Evolutionary conservation across 2,797 vertebrate species (phyloP).

Genomic region (Pitangus sulphuratus): DNA sequence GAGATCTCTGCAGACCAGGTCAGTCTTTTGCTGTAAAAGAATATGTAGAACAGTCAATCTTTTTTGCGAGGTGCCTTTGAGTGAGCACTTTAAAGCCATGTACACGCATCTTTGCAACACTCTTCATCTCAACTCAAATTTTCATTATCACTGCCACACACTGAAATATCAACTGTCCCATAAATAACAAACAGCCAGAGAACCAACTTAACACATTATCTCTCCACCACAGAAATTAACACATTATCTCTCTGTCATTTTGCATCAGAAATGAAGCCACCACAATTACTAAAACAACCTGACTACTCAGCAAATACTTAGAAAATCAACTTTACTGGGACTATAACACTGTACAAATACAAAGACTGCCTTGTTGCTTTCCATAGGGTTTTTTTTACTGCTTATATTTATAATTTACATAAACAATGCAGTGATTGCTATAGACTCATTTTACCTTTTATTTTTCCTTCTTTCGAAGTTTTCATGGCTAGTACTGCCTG

Average conservation of each 20-base stretch:
- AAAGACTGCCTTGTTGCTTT: neutral
- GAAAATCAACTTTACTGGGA: neutral
- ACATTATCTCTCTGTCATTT: neutral
- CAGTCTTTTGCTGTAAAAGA: neutral
- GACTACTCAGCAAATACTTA: neutral
- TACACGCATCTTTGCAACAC: neutral
- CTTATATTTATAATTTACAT: neutral
- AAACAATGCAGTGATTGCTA: neutral
- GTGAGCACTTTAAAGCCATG: neutral
- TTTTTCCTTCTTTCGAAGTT: neutral
- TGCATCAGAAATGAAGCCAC: neutral
- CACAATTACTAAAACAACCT: neutral
- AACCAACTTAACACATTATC: neutral
- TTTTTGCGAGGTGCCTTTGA: neutral
- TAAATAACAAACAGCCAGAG: neutral
- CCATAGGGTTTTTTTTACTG: fast-evolving
- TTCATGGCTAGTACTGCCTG: neutral
- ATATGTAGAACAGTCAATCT: neutral
- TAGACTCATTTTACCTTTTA: neutral
- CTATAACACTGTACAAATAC: neutral
- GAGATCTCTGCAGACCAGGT: neutral
- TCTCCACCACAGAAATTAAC: neutral
- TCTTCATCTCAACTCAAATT: neutral
- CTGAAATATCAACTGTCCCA: neutral
- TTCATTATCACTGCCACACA: neutral